Base-by-base conservation (phyloP, 2,113 vertebrate genomes). In the Numida meleagris region DNA sequence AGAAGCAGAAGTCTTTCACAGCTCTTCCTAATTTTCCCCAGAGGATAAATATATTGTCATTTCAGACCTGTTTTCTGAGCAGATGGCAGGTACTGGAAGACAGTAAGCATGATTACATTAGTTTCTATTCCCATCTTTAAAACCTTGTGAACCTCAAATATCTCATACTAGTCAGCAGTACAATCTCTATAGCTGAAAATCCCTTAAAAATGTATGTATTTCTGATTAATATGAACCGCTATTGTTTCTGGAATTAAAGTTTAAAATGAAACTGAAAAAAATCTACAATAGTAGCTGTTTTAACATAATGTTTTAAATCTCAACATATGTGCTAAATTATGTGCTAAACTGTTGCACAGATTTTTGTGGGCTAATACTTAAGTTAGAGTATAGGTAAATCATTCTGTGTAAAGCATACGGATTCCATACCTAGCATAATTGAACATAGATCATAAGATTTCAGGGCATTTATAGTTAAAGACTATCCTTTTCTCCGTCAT, bases 1-100 rank as follows among this genome's bases (percentile, higher is more conserved):
- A 74, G 12, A 63, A 78, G 38, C 7, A 83, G 84, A 93, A 93
- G 78, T 65, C 72, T 88, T 83, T 46, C 29, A 24, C 9, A 50
- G 34, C 10, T 72, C 31, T 85, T 51, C 43, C 78, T 91, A 79
- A 94, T 91, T 58, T 91, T 94, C 27, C 61, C 57, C 83, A 65
- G 76, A 93, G 86, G 86, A 86, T 20, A 84, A 81, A 65, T 11
- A 12, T 65, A 38, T 40, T 90, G 58, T 72, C 72, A 88, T 83
- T 92, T 91, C 86, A 93, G 77, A 70, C 65, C 80, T 91, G 62
- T 33, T 90, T 78, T 57, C 51, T 51, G 19, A 84, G 57, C 6
- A 12, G 51, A 82, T 45, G 34, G n/a, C 11, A 23, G 74, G 15
- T 25, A 10, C 42, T 55, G 40, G 17, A 43, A 70, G 46, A 77